Evolutionary conservation across 2,113 vertebrate genomes (phyloP).

Genomic region (Coptodon rendalli): DNA sequence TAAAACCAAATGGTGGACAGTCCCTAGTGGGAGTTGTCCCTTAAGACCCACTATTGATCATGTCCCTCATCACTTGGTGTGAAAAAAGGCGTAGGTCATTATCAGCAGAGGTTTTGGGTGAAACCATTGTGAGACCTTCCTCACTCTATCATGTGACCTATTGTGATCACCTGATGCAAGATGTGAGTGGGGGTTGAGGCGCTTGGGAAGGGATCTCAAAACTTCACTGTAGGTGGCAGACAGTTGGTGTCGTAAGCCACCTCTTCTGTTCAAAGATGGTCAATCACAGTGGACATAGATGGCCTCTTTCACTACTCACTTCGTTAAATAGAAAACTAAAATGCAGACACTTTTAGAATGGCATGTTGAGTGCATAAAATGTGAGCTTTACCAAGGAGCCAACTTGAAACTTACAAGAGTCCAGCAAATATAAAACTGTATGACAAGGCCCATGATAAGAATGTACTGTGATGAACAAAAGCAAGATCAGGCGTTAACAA

Average conservation of each 20-base stretch:
- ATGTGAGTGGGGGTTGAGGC: neutral
- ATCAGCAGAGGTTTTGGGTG: neutral
- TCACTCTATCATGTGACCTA: neutral
- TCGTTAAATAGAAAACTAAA: neutral
- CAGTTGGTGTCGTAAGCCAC: neutral
- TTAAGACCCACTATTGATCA: neutral
- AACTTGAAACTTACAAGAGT: neutral
- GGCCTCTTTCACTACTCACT: neutral
- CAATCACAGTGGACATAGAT: neutral
- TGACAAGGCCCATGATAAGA: neutral
- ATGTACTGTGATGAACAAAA: neutral
- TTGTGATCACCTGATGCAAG: neutral
- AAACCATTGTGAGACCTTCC: neutral
- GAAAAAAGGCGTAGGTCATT: neutral
- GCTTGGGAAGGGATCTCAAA: neutral
- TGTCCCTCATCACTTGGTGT: neutral
- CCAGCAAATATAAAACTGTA: neutral
- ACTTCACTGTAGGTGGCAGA: neutral
- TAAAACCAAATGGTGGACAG: neutral
- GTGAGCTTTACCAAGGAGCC: neutral
- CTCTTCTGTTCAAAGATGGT: neutral
- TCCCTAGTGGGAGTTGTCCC: neutral
- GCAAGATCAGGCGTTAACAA: rapidly evolving
- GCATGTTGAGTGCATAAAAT: neutral
- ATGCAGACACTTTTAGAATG: neutral